phyloP scores from a whole-genome alignment of 2,888 invertebrate species.

The Eurytoma californica region DNA sequence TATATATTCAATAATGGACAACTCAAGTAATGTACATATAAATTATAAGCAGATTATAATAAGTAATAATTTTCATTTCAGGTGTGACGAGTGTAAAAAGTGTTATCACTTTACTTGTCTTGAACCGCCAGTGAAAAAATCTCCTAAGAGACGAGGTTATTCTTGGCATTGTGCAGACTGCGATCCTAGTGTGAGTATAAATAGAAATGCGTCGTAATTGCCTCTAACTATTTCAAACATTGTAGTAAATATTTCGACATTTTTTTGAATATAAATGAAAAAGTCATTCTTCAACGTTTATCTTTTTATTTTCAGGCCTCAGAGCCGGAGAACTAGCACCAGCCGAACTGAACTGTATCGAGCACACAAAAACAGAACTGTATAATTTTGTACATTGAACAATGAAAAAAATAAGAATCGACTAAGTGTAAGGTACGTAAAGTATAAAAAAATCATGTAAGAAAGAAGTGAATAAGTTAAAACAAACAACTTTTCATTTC shows the following conservation, averaged over 20 bases:
- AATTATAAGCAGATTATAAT: neutral
- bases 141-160: constrained; percentile 94
- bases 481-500: constrained; percentile 28
- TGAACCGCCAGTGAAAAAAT: constrained; percentile 94
- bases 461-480: constrained; percentile 37
- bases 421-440: constrained; percentile 49
- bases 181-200: constrained; percentile 87
- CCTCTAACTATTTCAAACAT: neutral
- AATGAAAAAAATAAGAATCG: constrained; percentile 32
- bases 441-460: constrained; percentile 45
- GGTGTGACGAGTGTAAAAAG: constrained; percentile 93
- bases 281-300: neutral
- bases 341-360: constrained; percentile 29
- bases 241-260: constrained; percentile 30
- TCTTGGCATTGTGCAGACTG: constrained; percentile 98
- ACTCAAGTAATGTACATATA: too few species aligned
- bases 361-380: constrained; percentile 48
- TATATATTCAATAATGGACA: too few species aligned
- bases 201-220: neutral
- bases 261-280: neutral
- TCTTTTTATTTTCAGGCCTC: constrained; percentile 69
- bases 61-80: constrained; percentile 70
- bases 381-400: constrained; percentile 57
- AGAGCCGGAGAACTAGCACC: constrained; percentile 69
- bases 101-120: constrained; percentile 95